These are phyloP conservation scores for Tupiocoris notatus DNA, from an alignment of 2,888 invertebrate species.

Conservation along the genomic window DNA sequence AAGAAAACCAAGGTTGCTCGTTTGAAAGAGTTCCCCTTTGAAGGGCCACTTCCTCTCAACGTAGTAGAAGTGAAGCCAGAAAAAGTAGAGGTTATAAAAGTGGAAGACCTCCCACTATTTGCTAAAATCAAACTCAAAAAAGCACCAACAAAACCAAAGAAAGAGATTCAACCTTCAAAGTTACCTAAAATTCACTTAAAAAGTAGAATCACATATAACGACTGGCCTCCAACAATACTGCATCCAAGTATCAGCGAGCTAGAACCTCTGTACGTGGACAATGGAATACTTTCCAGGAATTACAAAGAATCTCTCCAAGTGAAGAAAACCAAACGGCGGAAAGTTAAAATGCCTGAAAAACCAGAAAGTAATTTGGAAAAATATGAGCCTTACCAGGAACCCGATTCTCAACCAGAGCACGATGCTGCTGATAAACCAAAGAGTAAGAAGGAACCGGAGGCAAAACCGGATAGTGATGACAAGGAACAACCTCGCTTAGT, in stretches of 20 bases:
- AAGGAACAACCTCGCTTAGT: constrained; percentile 55
- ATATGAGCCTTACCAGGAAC: constrained; percentile 49
- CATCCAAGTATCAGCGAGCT: constrained; percentile 53
- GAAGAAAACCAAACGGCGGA: constrained; percentile 50
- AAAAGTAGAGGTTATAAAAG: constrained; percentile 45
- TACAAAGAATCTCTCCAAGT: constrained; percentile 51
- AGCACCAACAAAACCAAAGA: constrained; percentile 56
- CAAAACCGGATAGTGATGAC: constrained; percentile 54
- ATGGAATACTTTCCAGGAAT: constrained; percentile 52
- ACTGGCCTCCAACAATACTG: constrained; percentile 55
- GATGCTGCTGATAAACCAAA: constrained; percentile 50
- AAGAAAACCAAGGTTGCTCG: neutral
- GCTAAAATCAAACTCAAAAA: constrained; percentile 58
- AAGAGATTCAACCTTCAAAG: constrained; percentile 54
- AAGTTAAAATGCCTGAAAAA: constrained; percentile 49
- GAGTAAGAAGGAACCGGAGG: constrained; percentile 55
- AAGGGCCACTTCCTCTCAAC: constrained; percentile 42
- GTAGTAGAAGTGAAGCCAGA: constrained; percentile 46
- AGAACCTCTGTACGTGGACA: constrained; percentile 50
- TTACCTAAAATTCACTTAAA: constrained; percentile 69
- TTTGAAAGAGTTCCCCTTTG: constrained; percentile 27
- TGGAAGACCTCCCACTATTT: constrained; percentile 61
- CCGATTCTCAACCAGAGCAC: constrained; percentile 39
- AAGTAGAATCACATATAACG: constrained; percentile 61
- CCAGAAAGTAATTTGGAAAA: constrained; percentile 49